Conservation (phyloP, 2,888 invertebrate genomes). For the Penaeus monodon region DNA sequence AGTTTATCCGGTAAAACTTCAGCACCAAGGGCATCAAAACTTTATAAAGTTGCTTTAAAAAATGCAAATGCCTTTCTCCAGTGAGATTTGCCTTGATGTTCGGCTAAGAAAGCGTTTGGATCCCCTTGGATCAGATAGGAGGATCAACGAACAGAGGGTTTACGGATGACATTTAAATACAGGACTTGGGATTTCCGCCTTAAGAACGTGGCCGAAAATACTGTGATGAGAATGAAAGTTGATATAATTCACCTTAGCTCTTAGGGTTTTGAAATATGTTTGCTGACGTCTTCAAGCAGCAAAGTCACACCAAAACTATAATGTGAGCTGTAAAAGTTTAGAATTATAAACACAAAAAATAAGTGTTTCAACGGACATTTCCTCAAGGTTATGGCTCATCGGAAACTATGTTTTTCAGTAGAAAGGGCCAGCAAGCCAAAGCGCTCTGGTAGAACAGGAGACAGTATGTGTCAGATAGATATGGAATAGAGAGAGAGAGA, state of each 20-base stretch:
- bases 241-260: constrained; percentile 9
- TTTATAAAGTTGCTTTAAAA: constrained; percentile 25
- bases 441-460: no score
- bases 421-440: no score
- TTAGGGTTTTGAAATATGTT: constrained; percentile 11
- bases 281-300: background rate
- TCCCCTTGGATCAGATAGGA: background rate
- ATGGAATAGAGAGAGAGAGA: no score
- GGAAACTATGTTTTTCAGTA: no score
- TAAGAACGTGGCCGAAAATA: background rate
- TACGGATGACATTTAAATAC: background rate
- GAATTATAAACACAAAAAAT: no score
- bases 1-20: constrained; percentile 29
- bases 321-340: background rate
- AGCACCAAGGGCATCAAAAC: constrained; percentile 12
- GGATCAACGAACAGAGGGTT: background rate
- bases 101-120: constrained; percentile 23
- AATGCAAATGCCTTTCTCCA: constrained; percentile 27
- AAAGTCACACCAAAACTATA: background rate
- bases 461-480: no score
- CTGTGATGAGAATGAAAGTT: background rate
- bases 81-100: constrained; percentile 32
- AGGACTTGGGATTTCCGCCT: background rate
- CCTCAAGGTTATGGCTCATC: no score
- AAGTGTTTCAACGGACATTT: no score